A percentile compares a stretch with the other conserved stretches of the same genome.
These are phyloP conservation scores for Pseudorhombus dupliciocellatus DNA, from an alignment of 2,113 vertebrate species.

Conservation along the genomic window DNA sequence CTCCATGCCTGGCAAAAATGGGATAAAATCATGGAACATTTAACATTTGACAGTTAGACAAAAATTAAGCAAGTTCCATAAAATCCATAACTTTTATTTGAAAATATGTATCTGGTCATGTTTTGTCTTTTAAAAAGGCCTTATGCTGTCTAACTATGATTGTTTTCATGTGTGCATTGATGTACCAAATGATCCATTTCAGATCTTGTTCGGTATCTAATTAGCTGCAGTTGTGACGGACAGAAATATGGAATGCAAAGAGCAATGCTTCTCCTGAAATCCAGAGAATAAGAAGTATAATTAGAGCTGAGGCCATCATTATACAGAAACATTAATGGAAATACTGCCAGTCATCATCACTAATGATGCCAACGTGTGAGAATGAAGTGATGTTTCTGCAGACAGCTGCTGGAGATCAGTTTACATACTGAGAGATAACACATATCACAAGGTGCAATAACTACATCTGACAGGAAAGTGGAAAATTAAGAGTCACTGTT, in stretches of 20 bases:
- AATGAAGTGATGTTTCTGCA: neutral
- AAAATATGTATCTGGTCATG: too few species aligned
- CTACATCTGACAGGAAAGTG: slow-evolving; percentile 7
- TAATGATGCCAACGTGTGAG: neutral
- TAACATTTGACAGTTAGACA: too few species aligned
- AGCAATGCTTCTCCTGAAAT: neutral
- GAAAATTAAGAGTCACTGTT: neutral
- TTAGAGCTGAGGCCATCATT: neutral
- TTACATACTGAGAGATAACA: neutral
- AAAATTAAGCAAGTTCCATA: too few species aligned
- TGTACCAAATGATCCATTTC: neutral
- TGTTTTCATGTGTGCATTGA: neutral
- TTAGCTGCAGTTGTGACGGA: neutral
- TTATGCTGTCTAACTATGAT: too few species aligned
- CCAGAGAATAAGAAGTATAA: neutral
- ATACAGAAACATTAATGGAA: neutral
- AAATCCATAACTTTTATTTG: too few species aligned
- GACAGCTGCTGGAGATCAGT: neutral
- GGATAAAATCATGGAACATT: too few species aligned
- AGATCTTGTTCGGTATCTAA: neutral
- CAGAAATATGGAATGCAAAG: neutral
- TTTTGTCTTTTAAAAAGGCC: too few species aligned
- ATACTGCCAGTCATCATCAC: neutral
- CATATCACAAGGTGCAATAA: neutral
- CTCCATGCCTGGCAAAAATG: too few species aligned